phyloP scores from a whole-genome alignment of 2,113 vertebrate genomes.

The Bujurquina vittata region DNA sequence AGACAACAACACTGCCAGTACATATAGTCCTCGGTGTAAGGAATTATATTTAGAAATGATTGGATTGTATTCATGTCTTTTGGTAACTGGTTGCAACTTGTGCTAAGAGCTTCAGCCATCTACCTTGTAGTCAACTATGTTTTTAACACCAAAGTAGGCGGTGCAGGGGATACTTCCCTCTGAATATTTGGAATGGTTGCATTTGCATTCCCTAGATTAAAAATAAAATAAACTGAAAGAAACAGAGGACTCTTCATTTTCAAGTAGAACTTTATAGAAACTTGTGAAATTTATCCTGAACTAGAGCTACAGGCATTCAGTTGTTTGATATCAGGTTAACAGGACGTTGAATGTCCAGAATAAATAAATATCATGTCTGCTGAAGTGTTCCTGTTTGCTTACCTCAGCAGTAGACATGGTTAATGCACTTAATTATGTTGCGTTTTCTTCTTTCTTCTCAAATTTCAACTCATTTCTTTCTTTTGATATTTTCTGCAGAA shows the following conservation, averaged over 20 bases:
- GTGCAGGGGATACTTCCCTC: no score
- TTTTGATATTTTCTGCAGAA: slow-evolving; percentile 74
- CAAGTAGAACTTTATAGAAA: background rate
- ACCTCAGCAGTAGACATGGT: background rate
- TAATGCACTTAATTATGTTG: background rate
- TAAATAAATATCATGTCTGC: background rate
- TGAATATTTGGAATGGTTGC: background rate
- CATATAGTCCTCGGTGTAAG: background rate
- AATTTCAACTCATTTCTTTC: background rate
- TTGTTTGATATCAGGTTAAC: background rate
- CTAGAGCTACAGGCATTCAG: background rate
- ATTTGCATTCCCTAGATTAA: background rate
- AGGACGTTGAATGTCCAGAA: background rate
- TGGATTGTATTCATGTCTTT: no score
- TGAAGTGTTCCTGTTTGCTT: rapidly evolving
- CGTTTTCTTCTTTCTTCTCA: background rate
- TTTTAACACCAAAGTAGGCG: background rate
- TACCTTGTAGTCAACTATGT: background rate
- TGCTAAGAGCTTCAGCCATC: no score
- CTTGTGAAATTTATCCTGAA: background rate
- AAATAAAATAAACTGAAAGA: background rate
- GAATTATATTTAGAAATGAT: no score
- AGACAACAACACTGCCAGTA: background rate
- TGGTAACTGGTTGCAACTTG: no score
- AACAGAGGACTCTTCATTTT: rapidly evolving